phyloP scores from a whole-genome alignment of 2,113 vertebrate genomes.

The Malurus melanocephalus region DNA sequence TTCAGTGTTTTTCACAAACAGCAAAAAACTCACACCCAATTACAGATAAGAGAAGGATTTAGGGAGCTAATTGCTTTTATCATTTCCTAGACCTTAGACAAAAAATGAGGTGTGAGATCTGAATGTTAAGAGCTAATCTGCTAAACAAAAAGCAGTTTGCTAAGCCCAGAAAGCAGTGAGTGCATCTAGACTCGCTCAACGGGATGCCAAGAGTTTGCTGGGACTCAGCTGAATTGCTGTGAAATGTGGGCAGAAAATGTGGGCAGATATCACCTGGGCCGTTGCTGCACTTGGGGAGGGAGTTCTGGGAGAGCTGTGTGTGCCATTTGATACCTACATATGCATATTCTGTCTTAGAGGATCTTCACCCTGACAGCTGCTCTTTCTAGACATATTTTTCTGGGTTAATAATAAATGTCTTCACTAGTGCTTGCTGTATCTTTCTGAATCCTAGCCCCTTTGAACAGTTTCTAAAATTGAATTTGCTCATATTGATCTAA shows the following conservation, averaged over 20 bases:
- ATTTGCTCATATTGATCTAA: neutral
- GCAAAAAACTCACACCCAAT: slow-evolving; percentile 19
- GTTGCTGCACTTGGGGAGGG: neutral
- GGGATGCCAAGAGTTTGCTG: neutral
- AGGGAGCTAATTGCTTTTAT: slow-evolving; percentile 35
- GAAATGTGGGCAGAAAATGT: neutral
- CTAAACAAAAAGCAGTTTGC: neutral
- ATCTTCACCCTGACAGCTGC: neutral
- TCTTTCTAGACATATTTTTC: neutral
- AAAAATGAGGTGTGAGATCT: slow-evolving; percentile 13
- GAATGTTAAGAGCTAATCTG: neutral
- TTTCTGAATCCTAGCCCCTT: neutral
- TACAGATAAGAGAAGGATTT: slow-evolving; percentile 21
- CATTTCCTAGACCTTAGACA: neutral
- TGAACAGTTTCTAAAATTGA: neutral
- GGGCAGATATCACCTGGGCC: neutral
- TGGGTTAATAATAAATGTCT: neutral
- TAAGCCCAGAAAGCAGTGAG: neutral
- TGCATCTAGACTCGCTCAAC: neutral
- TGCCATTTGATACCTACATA: neutral
- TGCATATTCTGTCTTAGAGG: neutral
- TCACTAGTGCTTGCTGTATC: neutral
- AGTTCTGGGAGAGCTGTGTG: neutral
- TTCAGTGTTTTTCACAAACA: neutral
- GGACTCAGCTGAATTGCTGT: neutral